Percentiles rank a stretch among this genome's conserved stretches.
phyloP scores from a whole-genome alignment of 2,797 vertebrate genomes.

The Enteromius afrohamiltoni region DNA sequence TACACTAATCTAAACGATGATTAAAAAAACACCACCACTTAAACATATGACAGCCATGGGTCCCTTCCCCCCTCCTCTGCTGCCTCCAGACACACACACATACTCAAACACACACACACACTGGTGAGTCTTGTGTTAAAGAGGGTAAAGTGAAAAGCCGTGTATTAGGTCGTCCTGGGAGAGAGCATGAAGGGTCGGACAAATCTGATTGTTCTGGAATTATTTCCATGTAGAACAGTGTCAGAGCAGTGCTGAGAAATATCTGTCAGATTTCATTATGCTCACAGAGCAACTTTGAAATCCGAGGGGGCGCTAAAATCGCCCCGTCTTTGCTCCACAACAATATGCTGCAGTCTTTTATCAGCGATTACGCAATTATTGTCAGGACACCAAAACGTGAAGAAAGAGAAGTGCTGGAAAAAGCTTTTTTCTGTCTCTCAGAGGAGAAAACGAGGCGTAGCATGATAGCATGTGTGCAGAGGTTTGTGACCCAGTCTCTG shows the following conservation, averaged over 20 bases:
- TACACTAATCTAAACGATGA: slow-evolving; percentile 70
- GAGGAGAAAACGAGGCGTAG: slow-evolving; percentile 3
- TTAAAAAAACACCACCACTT: slow-evolving; percentile 61
- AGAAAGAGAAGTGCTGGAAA: slow-evolving; percentile 46
- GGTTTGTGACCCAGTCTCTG: slow-evolving; percentile 33
- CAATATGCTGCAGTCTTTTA: slow-evolving; percentile 52
- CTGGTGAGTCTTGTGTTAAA: slow-evolving; percentile 48
- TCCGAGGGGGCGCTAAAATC: slow-evolving; percentile 49
- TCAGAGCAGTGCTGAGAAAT: slow-evolving; percentile 56
- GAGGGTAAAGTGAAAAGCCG: slow-evolving; percentile 65
- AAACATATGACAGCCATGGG: slow-evolving; percentile 57
- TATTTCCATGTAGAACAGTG: slow-evolving; percentile 66
- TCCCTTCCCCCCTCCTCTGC: slow-evolving; percentile 36
- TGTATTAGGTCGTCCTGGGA: slow-evolving; percentile 58
- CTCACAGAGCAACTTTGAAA: slow-evolving; percentile 39
- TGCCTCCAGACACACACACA: slow-evolving; percentile 63
- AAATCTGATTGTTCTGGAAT: slow-evolving; percentile 70
- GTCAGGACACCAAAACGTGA: slow-evolving; percentile 50
- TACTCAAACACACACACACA: background rate
- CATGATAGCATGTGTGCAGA: slow-evolving; percentile 25
- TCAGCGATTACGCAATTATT: slow-evolving; percentile 58
- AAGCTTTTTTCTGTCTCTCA: slow-evolving; percentile 39
- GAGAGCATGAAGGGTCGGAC: slow-evolving; percentile 51
- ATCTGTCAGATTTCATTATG: slow-evolving; percentile 64
- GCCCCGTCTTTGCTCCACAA: slow-evolving; percentile 40